These are phyloP conservation scores for Eledone cirrhosa DNA, from an alignment of 2,888 invertebrate genomes.

Conservation along the genomic window DNA sequence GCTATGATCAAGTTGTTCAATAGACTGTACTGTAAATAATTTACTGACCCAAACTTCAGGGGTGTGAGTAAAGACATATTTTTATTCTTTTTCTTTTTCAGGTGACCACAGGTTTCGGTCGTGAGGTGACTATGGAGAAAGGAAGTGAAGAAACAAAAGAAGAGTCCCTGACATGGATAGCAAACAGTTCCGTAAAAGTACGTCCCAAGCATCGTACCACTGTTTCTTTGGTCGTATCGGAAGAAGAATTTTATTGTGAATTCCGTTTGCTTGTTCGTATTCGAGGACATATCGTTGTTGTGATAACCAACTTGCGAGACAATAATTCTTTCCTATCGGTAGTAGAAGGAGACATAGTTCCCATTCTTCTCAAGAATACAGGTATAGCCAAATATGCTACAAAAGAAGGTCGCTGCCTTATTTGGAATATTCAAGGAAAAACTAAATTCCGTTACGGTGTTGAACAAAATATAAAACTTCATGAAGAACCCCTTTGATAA, in stretches of 20 bases:
- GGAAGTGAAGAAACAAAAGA: slow-evolving; percentile 61
- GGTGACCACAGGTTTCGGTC: slow-evolving; percentile 66
- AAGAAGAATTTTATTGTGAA: slow-evolving; percentile 67
- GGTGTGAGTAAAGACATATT: too few species aligned
- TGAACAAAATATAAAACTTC: slow-evolving; percentile 62
- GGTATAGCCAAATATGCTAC: slow-evolving; percentile 40
- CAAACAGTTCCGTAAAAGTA: slow-evolving; percentile 67
- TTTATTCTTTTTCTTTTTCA: slow-evolving; percentile 3
- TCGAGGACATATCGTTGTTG: slow-evolving; percentile 60
- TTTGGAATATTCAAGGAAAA: slow-evolving; percentile 51
- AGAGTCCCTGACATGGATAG: slow-evolving; percentile 68
- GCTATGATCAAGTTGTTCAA: too few species aligned
- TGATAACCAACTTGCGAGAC: slow-evolving; percentile 64
- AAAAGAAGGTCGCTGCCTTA: slow-evolving; percentile 43
- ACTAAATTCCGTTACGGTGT: slow-evolving; percentile 63
- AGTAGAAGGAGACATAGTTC: slow-evolving; percentile 57
- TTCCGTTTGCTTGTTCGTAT: slow-evolving; percentile 64
- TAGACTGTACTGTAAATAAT: too few species aligned
- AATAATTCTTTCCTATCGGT: slow-evolving; percentile 66
- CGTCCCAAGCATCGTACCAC: slow-evolving; percentile 61
- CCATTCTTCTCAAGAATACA: slow-evolving; percentile 48
- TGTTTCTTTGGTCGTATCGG: slow-evolving; percentile 68
- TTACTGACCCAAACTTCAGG: too few species aligned
- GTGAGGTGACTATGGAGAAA: slow-evolving; percentile 64
- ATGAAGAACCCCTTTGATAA: too few species aligned